These are phyloP conservation scores for Elysia chlorotica DNA, from an alignment of 1,140 invertebrate genomes.

Conservation along the genomic window DNA sequence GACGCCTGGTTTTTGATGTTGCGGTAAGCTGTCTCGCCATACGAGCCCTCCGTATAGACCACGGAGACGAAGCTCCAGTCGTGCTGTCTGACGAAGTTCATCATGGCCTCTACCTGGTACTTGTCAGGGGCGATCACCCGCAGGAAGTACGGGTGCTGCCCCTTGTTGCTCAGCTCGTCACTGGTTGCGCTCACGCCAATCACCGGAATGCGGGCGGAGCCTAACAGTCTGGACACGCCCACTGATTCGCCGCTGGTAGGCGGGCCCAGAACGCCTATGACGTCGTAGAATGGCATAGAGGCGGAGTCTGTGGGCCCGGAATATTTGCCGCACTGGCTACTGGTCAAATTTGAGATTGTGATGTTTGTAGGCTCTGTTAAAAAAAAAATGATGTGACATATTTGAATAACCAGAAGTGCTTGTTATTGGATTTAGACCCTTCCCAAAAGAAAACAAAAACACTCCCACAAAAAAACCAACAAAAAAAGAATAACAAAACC, in stretches of 20 bases:
- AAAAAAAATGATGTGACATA: too few relatives aligned
- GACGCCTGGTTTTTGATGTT: slow-evolving; percentile 72
- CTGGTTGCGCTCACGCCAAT: slow-evolving; percentile 28
- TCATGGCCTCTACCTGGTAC: slow-evolving; percentile 72
- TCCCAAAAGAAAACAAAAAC: too few relatives aligned
- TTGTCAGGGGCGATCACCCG: slow-evolving; percentile 34
- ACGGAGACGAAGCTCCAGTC: slow-evolving; percentile 76
- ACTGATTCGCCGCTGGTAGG: slow-evolving; percentile 68
- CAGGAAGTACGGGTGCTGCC: slow-evolving; percentile 34
- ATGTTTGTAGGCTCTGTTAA: too few relatives aligned
- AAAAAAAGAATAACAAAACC: too few relatives aligned
- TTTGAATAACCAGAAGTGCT: too few relatives aligned
- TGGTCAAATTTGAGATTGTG: not conserved
- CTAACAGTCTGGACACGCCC: slow-evolving; percentile 68
- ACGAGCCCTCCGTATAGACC: slow-evolving; percentile 72
- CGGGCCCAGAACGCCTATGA: slow-evolving; percentile 35
- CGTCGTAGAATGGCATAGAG: slow-evolving; percentile 26
- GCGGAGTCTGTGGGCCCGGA: not conserved
- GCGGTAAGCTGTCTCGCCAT: slow-evolving; percentile 71
- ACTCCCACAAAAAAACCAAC: too few relatives aligned
- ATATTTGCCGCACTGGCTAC: not conserved
- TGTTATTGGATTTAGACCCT: too few relatives aligned
- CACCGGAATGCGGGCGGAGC: slow-evolving; percentile 72
- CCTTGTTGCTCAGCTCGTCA: slow-evolving; percentile 30
- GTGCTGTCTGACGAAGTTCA: slow-evolving; percentile 69